Conservation (phyloP, 2,888 invertebrate genomes). For the Eudemis profundana region DNA sequence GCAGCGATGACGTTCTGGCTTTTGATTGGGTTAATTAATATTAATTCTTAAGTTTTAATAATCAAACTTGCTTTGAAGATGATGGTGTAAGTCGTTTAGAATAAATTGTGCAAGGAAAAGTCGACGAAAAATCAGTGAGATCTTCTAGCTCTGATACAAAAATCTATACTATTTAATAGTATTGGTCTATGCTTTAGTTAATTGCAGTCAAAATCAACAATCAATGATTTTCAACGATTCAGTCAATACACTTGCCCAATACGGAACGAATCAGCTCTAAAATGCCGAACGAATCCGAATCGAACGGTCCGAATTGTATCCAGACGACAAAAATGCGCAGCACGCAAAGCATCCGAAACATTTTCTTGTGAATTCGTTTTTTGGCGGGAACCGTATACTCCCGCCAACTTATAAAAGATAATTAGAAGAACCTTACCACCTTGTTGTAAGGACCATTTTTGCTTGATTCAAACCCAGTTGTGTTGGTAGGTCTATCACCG, state of each 20-base stretch:
- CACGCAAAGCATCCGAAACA: slow-evolving; percentile 69
- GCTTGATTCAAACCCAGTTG: neutral
- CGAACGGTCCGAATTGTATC: slow-evolving; percentile 61
- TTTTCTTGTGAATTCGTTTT: slow-evolving; percentile 60
- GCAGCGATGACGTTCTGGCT: slow-evolving; percentile 36
- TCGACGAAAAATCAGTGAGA: no score
- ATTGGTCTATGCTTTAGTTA: no score
- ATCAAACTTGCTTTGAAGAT: slow-evolving; percentile 1
- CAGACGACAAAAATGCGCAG: slow-evolving; percentile 67
- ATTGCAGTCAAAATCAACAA: slow-evolving; percentile 2
- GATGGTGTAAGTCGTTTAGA: no score
- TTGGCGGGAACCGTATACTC: slow-evolving; percentile 64
- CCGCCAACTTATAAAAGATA: slow-evolving; percentile 2
- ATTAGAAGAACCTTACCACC: neutral
- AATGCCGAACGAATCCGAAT: slow-evolving; percentile 62
- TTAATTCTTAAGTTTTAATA: slow-evolving; percentile 24
- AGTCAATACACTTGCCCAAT: slow-evolving; percentile 69
- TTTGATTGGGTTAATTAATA: slow-evolving; percentile 28
- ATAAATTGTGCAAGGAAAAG: no score
- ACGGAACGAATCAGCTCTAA: slow-evolving; percentile 73
- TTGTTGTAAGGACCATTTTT: neutral
- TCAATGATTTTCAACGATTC: slow-evolving; percentile 56
- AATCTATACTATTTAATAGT: no score
- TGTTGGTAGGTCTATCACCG: slow-evolving; percentile 47
- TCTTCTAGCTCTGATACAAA: no score